Evolutionary conservation across 2,888 invertebrate genomes (phyloP), one percentile per base, ranked within the genome.

Genomic region (Scotopteryx bipunctaria): DNA sequence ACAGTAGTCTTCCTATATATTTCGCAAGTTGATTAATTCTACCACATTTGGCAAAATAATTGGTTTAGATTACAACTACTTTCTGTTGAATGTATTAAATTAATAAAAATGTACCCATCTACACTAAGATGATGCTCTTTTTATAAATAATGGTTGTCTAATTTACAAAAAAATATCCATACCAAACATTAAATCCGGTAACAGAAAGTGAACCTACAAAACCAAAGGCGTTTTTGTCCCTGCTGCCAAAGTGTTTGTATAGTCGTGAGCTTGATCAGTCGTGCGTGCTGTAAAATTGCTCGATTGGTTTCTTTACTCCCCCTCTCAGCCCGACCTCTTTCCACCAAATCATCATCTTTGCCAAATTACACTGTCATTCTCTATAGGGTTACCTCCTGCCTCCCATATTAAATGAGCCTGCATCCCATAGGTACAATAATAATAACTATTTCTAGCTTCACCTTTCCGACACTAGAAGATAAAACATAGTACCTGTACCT

Each of bases 251-350:
- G 71, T 77, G 75, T 76, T 76, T 70, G 73, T 69, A 71, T 63
- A 78, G 75, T 81, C 73, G 73, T 81, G 81, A 73, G 64, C 73
- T 73, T 71, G 73, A 71, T 66, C 78, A 83, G 78, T 84, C 86
- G 86, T 86, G 86, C 86, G 84, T 86, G 81, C 76, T 79, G 69
- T 72, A 74, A 80, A 79, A 78, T 59, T 76, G 75, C 74, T 77
- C 78, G 78, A 83, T 80, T 81, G 73, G 79, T 80, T 77, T 69
- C n/a, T n/a, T n/a, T n/a, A n/a, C 73, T 70, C 59, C 59, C 69
- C 63, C 48, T 58, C 59, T 54, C 60, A 55, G 55, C 46, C 50
- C 57, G 50, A 55, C 57, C 55, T 56, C 61, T 58, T 53, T 60
- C 63, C 58, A 42, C 54, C 52, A 55, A 57, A 56, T 65, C 67